Conservation (phyloP, 2,888 invertebrate genomes). For the Troglohyphantes excavatus region DNA sequence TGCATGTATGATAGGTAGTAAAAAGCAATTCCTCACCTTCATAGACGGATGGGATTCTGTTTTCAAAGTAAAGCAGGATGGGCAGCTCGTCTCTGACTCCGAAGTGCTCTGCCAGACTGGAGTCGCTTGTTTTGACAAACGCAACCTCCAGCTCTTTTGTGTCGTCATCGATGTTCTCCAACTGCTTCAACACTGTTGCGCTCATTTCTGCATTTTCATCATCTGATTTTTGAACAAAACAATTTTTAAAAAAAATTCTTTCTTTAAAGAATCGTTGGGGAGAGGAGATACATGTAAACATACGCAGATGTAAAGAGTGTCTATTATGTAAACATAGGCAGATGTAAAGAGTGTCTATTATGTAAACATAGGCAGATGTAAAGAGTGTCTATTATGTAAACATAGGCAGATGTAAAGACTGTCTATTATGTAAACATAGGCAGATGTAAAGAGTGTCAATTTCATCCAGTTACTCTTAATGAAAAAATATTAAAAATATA, state of each 20-base stretch:
- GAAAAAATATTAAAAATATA: too few species aligned
- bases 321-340: too few species aligned
- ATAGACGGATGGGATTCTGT: conserved; percentile 83
- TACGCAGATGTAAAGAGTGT: too few species aligned
- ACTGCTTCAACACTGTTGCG: conserved; percentile 78
- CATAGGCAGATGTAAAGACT: too few species aligned
- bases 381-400: too few species aligned
- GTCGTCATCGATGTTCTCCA: conserved; percentile 81
- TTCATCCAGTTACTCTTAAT: too few species aligned
- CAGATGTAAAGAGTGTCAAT: too few species aligned
- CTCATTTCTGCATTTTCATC: conserved; percentile 87
- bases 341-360: too few species aligned
- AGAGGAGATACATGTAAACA: not conserved
- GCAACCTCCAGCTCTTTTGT: conserved; percentile 80
- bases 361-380: too few species aligned
- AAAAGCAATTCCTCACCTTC: conserved; percentile 84
- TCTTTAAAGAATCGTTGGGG: not conserved
- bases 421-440: too few species aligned
- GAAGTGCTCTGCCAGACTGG: conserved; percentile 91
- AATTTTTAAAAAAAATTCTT: not conserved
- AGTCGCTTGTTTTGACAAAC: conserved; percentile 82
- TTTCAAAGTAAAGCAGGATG: conserved; percentile 89
- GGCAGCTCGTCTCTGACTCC: conserved; percentile 90
- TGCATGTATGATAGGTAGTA: not conserved
- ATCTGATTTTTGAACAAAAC: conserved; percentile 86